A percentile compares a stretch with the other conserved stretches of the same genome.
These are phyloP conservation scores for Scolopax rusticola DNA, from an alignment of 2,797 vertebrate species.

Conservation along the genomic window DNA sequence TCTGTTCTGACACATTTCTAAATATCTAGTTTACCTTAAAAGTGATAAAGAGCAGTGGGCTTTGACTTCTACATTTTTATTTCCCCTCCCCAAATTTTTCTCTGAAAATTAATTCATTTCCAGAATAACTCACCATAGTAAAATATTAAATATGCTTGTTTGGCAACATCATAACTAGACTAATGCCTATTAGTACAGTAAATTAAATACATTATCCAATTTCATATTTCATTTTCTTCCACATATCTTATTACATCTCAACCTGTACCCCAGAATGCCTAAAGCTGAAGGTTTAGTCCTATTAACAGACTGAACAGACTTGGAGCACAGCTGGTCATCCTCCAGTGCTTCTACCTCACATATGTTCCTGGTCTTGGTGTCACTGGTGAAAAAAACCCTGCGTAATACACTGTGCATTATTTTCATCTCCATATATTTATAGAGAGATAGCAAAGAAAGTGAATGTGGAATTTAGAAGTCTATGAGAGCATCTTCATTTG, in stretches of 20 bases:
- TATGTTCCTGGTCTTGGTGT: constrained; percentile 2
- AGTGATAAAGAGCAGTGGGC: neutral
- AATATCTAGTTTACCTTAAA: neutral
- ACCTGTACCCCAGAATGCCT: neutral
- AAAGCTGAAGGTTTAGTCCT: constrained; percentile 30
- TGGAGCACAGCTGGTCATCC: constrained; percentile 53
- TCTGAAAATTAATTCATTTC: neutral
- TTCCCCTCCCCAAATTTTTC: neutral
- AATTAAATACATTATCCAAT: constrained; percentile 49
- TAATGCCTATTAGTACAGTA: constrained; percentile 49
- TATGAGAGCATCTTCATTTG: neutral
- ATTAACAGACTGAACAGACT: constrained; percentile 36
- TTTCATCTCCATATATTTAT: neutral
- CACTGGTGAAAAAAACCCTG: neutral
- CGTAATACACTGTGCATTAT: neutral
- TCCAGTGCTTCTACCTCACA: constrained; percentile 19
- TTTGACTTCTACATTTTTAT: neutral
- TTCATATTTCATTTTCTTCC: constrained; percentile 58
- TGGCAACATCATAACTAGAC: neutral
- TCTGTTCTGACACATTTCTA: neutral
- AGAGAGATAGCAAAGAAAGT: neutral
- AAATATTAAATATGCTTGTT: constrained; percentile 46
- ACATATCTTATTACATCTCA: neutral
- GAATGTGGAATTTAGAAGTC: neutral
- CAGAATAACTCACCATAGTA: constrained; percentile 6